A percentile compares a stretch with the other conserved stretches of the same genome.
Conservation (phyloP, 2,797 vertebrate genomes). For the Hippocampus kuda region DNA sequence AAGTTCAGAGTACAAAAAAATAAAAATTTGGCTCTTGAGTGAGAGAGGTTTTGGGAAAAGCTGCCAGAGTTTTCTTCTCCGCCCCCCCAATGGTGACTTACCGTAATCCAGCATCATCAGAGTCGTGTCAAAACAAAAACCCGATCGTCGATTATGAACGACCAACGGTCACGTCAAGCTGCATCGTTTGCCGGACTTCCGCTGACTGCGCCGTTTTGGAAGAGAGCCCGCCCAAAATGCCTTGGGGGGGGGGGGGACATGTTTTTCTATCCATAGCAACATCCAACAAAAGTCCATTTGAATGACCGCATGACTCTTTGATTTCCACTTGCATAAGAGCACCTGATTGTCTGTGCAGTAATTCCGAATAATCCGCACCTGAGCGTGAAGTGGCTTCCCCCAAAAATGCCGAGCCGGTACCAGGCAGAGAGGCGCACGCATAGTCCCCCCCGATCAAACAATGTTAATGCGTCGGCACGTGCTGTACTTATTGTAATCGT, state of each 20-base stretch:
- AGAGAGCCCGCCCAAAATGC: background rate
- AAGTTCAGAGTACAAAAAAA: background rate
- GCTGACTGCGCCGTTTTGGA: too few species aligned
- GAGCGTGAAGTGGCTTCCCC: conserved; percentile 51
- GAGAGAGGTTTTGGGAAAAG: background rate
- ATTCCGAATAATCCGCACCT: conserved; percentile 47
- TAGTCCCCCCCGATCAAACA: background rate
- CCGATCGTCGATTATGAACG: background rate
- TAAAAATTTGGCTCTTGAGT: too few species aligned
- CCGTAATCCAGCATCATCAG: background rate
- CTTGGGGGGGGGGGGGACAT: background rate
- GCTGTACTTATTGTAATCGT: background rate
- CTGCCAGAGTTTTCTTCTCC: background rate
- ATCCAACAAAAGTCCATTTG: background rate
- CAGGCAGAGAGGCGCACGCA: conserved; percentile 21
- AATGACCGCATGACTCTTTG: conserved; percentile 3
- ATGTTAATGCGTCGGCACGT: conserved; percentile 12
- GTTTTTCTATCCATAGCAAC: background rate
- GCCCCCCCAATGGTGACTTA: background rate
- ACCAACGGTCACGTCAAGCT: too few species aligned
- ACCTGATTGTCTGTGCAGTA: conserved; percentile 46
- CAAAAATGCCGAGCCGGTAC: conserved; percentile 27
- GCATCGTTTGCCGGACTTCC: too few species aligned
- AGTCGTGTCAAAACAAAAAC: background rate
- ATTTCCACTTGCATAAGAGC: conserved; percentile 46